Conservation (phyloP, 2,797 vertebrate genomes). For the Lagocephalus sceleratus region DNA sequence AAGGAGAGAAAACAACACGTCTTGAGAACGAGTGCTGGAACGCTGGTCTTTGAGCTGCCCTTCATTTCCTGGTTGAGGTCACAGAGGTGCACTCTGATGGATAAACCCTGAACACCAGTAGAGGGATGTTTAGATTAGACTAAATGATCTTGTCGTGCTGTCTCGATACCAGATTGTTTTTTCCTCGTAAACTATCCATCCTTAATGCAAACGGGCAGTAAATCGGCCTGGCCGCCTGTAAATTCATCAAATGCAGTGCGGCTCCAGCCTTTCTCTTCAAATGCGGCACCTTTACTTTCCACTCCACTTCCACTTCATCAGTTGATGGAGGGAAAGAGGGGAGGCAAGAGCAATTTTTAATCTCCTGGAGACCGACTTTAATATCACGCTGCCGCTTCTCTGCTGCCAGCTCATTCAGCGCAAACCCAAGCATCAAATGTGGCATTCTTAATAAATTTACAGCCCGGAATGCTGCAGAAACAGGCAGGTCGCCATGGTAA, state of each 20-base stretch:
- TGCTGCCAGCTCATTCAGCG: constrained; percentile 28
- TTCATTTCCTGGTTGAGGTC: no score
- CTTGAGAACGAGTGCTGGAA: no score
- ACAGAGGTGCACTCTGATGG: no score
- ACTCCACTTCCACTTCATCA: constrained; percentile 14
- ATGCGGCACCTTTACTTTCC: constrained; percentile 22
- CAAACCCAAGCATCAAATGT: constrained; percentile 34
- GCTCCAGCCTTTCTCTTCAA: constrained; percentile 16
- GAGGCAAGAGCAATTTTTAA: constrained; percentile 33
- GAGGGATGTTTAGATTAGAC: no score
- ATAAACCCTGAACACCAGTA: no score
- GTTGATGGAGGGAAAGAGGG: constrained; percentile 7
- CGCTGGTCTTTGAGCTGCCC: no score
- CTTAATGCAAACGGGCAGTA: no score
- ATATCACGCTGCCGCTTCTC: constrained; percentile 43
- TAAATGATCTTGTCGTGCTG: no score
- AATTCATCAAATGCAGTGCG: constrained; percentile 7
- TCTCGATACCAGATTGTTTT: no score
- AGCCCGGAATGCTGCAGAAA: constrained; percentile 30
- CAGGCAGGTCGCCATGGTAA: constrained; percentile 2
- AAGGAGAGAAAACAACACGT: no score
- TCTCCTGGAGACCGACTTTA: constrained; percentile 54
- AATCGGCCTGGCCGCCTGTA: not conserved
- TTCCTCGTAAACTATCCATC: no score
- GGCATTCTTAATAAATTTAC: constrained; percentile 53